These are phyloP conservation scores for Apostichopus californicus DNA, from an alignment of 35 echinoderm and acorn worm species.

Conservation along the genomic window DNA sequence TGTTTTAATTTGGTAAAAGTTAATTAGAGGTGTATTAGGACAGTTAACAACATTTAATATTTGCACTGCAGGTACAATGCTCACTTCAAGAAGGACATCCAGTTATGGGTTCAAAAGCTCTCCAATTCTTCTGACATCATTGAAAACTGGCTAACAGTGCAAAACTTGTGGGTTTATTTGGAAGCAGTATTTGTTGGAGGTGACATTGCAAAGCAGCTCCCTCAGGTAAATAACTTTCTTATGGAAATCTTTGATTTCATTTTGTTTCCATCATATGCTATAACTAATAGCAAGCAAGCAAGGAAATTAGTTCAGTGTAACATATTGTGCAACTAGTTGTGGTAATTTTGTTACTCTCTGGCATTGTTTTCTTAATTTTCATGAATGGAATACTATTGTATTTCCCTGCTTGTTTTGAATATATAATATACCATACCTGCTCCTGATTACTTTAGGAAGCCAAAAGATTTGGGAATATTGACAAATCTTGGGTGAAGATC, in stretches of 20 bases:
- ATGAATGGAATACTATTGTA: too few relatives aligned
- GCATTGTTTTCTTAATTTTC: too few relatives aligned
- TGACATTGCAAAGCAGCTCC: slow-evolving; percentile 96
- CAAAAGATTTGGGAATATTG: slow-evolving; percentile 97
- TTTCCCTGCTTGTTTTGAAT: not conserved
- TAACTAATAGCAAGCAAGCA: not conserved
- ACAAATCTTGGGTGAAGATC: slow-evolving; percentile 99
- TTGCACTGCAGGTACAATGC: slow-evolving; percentile 85
- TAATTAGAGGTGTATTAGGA: too few relatives aligned
- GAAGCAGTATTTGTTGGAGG: slow-evolving; percentile 99
- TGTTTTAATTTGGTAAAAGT: too few relatives aligned
- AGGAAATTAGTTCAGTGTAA: not conserved
- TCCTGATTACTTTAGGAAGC: slow-evolving; percentile 78
- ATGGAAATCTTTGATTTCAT: not conserved
- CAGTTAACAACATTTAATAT: not conserved
- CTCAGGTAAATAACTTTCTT: slow-evolving; percentile 62
- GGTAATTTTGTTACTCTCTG: not conserved
- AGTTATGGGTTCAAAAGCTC: slow-evolving; percentile 96
- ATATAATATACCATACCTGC: not conserved
- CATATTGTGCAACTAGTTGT: not conserved
- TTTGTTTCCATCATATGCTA: not conserved
- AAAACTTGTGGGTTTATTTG: slow-evolving; percentile 98
- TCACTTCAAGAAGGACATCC: slow-evolving; percentile 96
- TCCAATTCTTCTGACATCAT: slow-evolving; percentile 98
- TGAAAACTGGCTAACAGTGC: slow-evolving; percentile 92